Conservation (phyloP, 1,140 invertebrate genomes). For the Lepeophtheirus salmonis region DNA sequence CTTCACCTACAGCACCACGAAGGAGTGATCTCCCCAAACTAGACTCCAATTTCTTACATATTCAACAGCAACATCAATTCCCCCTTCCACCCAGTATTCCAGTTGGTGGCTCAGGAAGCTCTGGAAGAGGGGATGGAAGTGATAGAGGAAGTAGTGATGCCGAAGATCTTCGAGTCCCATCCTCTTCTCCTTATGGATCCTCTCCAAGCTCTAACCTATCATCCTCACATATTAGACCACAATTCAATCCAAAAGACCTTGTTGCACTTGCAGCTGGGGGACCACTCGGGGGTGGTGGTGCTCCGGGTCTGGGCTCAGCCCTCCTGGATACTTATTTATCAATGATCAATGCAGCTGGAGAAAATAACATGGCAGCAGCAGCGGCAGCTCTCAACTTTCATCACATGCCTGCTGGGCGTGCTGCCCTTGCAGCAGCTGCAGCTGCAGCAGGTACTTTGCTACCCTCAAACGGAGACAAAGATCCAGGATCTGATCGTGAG, state of each 20-base stretch:
- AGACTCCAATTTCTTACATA: conserved; percentile 8
- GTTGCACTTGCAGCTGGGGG: background rate
- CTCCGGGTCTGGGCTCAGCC: conserved; percentile 9
- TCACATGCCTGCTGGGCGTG: conserved; percentile 4
- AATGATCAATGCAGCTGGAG: conserved; percentile 23
- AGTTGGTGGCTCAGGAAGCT: background rate
- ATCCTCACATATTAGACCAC: no score
- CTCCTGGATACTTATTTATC: conserved; percentile 24
- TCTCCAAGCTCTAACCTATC: background rate
- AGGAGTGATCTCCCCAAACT: conserved; percentile 25
- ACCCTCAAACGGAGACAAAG: conserved; percentile 6
- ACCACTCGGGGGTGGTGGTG: background rate
- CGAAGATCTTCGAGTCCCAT: conserved; percentile 12
- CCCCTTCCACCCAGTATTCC: conserved; percentile 12
- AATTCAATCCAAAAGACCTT: background rate
- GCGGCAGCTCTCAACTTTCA: conserved; percentile 17
- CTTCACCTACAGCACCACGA: conserved; percentile 53
- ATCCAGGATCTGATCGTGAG: conserved; percentile 1
- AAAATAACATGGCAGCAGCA: conserved; percentile 15
- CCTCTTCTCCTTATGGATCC: background rate
- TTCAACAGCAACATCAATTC: conserved; percentile 10
- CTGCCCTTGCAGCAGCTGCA: conserved; percentile 5
- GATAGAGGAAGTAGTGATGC: background rate
- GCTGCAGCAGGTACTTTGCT: background rate
- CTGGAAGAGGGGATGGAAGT: background rate